phyloP scores from a whole-genome alignment of 1,140 invertebrate species.

The Tetragnatha versicolor region DNA sequence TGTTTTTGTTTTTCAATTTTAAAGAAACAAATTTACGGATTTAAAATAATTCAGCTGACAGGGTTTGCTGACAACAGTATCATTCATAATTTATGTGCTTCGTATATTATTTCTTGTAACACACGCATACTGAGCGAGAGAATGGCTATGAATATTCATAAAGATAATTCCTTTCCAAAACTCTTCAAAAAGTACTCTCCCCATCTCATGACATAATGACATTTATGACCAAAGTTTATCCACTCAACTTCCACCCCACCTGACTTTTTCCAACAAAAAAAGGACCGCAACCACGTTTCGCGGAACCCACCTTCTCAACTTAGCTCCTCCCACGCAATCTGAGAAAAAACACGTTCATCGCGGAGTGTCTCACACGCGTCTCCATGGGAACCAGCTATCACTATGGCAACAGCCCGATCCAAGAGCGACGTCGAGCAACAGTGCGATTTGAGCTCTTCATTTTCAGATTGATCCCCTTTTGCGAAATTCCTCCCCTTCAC shows the following conservation, averaged over 20 bases:
- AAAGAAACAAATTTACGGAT: no score
- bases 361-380: slow-evolving; percentile 9
- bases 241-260: not conserved
- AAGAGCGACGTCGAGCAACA: slow-evolving; percentile 34
- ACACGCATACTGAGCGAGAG: no score
- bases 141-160: not conserved
- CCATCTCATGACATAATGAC: no score
- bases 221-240: no score
- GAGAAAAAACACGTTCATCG: slow-evolving; percentile 39
- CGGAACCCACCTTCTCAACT: not conserved
- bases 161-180: not conserved
- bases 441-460: slow-evolving; percentile 26
- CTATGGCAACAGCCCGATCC: slow-evolving; percentile 27
- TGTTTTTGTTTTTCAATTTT: no score
- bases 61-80: no score
- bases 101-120: no score
- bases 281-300: not conserved
- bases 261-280: not conserved
- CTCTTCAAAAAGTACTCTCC: no score
- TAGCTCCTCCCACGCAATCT: slow-evolving; percentile 2
- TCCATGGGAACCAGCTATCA: slow-evolving; percentile 7
- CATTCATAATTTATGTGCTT: no score
- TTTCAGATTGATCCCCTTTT: slow-evolving; percentile 50
- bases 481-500: slow-evolving; percentile 1
- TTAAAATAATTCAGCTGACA: no score